phyloP scores from a whole-genome alignment of 2,113 vertebrate genomes.

The Sigmodon hispidus region DNA sequence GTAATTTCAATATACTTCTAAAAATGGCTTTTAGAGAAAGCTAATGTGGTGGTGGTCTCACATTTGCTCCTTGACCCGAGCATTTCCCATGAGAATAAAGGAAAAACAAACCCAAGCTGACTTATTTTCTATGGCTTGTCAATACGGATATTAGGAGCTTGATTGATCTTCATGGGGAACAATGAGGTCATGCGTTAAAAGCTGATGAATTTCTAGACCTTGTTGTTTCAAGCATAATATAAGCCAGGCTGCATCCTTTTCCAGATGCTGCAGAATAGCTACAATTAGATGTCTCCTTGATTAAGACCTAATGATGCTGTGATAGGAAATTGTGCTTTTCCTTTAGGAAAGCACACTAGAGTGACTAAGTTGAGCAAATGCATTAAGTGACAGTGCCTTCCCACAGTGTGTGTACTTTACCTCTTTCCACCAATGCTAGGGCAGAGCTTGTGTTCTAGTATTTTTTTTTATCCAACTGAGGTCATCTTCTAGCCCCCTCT shows the following conservation, averaged over 20 bases:
- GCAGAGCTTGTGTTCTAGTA: background rate
- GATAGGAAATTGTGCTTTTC: background rate
- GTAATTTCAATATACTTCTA: constrained; percentile 60
- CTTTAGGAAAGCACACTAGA: background rate
- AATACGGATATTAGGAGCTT: constrained; percentile 68
- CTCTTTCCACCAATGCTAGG: background rate
- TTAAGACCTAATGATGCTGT: background rate
- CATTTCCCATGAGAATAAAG: constrained; percentile 65
- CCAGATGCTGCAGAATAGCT: background rate
- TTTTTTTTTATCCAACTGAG: background rate
- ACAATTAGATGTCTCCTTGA: constrained; percentile 6
- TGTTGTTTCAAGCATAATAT: constrained; percentile 59
- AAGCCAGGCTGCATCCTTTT: constrained; percentile 16
- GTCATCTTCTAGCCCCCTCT: background rate
- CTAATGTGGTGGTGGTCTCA: constrained; percentile 64
- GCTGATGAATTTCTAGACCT: constrained; percentile 42
- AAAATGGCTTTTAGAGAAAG: constrained; percentile 51
- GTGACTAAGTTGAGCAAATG: background rate
- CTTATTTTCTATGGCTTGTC: constrained; percentile 66
- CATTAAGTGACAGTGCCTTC: background rate
- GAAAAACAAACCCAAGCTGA: constrained; percentile 71
- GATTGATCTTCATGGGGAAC: constrained; percentile 73
- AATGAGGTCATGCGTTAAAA: constrained; percentile 67
- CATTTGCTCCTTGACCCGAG: constrained; percentile 56
- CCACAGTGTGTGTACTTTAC: background rate